phyloP scores from a whole-genome alignment of 2,113 vertebrate species.

The Mirounga angustirostris region DNA sequence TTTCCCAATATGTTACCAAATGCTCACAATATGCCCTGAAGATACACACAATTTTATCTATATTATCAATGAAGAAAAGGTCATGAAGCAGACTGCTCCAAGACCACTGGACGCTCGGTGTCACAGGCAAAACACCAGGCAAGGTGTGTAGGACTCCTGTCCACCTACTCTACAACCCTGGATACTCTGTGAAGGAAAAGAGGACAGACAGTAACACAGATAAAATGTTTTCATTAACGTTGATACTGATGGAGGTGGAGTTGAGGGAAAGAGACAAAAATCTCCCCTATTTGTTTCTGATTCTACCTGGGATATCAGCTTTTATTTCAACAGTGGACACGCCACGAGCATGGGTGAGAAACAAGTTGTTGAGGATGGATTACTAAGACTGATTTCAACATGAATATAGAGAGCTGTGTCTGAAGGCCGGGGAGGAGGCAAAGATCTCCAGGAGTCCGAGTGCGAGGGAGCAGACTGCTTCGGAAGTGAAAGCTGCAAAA shows the following conservation, averaged over 20 bases:
- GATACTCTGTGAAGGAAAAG: neutral
- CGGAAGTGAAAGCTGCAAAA: neutral
- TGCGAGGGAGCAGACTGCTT: neutral
- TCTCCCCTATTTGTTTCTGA: neutral
- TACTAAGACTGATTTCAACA: neutral
- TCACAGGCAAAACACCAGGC: neutral
- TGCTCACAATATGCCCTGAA: neutral
- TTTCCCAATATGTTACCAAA: neutral
- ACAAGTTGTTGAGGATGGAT: neutral
- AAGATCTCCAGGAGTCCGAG: neutral
- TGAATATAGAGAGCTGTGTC: neutral
- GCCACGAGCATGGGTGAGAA: neutral
- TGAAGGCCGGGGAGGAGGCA: neutral
- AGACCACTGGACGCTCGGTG: too few species aligned
- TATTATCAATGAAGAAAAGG: neutral
- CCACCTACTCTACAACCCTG: neutral
- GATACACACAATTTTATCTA: neutral
- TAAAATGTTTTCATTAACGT: neutral
- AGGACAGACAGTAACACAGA: neutral
- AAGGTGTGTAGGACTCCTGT: neutral
- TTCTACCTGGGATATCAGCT: neutral
- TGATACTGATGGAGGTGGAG: neutral
- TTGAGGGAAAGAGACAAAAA: constrained; percentile 33
- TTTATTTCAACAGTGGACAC: neutral
- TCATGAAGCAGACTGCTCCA: neutral